A percentile compares a stretch with the other conserved stretches of the same genome.
These are phyloP conservation scores for Notothenia coriiceps DNA, from an alignment of 2,113 vertebrate genomes.

Conservation along the genomic window DNA sequence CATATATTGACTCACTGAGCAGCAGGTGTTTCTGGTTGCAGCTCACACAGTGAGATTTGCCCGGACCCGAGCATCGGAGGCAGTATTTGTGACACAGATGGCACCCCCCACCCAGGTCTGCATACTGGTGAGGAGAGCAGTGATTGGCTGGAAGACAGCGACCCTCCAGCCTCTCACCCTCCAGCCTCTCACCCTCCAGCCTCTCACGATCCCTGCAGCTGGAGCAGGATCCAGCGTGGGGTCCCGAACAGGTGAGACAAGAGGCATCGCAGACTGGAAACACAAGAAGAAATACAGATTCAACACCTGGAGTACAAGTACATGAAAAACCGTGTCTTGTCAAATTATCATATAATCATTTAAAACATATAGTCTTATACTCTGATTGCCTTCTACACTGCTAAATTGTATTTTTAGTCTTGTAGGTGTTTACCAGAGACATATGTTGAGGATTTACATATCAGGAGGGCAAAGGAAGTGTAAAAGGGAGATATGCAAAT, in stretches of 20 bases:
- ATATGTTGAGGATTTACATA: too few relatives aligned
- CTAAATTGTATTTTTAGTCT: too few relatives aligned
- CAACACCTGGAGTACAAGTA: neutral
- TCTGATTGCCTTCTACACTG: too few relatives aligned
- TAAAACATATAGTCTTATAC: too few relatives aligned
- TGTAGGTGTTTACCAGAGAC: too few relatives aligned
- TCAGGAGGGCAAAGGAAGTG: too few relatives aligned
- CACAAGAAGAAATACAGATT: neutral
- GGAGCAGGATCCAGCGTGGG: conserved; percentile 78
- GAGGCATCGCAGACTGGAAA: conserved; percentile 86
- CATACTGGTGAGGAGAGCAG: conserved; percentile 84
- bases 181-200: conserved; percentile 70
- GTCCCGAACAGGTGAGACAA: conserved; percentile 86
- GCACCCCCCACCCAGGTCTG: conserved; percentile 78
- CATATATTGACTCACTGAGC: conserved; percentile 83
- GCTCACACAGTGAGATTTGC: conserved; percentile 85
- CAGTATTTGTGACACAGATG: conserved; percentile 89
- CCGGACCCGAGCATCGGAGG: conserved; percentile 86
- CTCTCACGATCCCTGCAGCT: conserved; percentile 81
- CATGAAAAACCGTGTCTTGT: too few relatives aligned
- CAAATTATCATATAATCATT: too few relatives aligned
- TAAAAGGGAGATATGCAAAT: too few relatives aligned
- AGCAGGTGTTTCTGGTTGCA: conserved; percentile 85
- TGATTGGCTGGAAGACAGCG: conserved; percentile 44
- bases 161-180: conserved; percentile 68